Base-by-base conservation (phyloP, 92 coral and sea anemone genomes). In the Palythoa caribaeorum region DNA sequence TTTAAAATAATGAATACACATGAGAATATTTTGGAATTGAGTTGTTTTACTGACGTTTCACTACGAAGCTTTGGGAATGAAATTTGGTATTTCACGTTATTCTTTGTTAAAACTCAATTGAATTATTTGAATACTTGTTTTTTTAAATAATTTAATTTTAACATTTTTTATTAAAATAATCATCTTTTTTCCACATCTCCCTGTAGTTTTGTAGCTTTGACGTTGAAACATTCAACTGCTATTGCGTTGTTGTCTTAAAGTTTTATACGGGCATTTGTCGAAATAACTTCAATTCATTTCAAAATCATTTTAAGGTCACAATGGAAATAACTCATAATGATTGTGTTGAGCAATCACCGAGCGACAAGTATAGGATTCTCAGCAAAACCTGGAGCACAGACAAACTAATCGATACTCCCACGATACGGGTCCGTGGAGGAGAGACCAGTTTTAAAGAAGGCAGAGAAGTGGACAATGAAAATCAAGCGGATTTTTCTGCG, bases 351-450 rank as follows among this genome's bases (percentile, higher is more conserved):
- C 83, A 77, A 21, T 17, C 68, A 77, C 20, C 70, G n/a, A 63
- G 48, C 14, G 83, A 77, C 36, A 55, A 39, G 36, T 77, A 53
- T 48, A 52, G 21, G n/a, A 37, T 54, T 3, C 15, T 77, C 48
- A 54, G 83, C 69, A 77, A 77, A 5, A 77, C 68, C 28, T 77
- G 83, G 83, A 77, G 66, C 44, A 77, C 38, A 3, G 83, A 77
- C 19, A 47, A 54, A 54, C 68, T 77, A n/a, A 77, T 77, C 55
- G 66, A 52, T 53, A 68, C 35, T 65, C 83, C 83, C 19, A 13
- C 66, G 53, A 54, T 50, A 10, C 66, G 68, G 16, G 83, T 53
- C 66, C 9, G 9, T n/a, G 36, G 83, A 38, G 83, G 21, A 35
- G 19, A 77, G 10, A 35, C 11, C 4, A 7, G 44, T 35, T 37